Percentiles rank a stretch among this genome's conserved stretches.
phyloP scores from a whole-genome alignment of 2,113 vertebrate species.

The Procapra przewalskii region DNA sequence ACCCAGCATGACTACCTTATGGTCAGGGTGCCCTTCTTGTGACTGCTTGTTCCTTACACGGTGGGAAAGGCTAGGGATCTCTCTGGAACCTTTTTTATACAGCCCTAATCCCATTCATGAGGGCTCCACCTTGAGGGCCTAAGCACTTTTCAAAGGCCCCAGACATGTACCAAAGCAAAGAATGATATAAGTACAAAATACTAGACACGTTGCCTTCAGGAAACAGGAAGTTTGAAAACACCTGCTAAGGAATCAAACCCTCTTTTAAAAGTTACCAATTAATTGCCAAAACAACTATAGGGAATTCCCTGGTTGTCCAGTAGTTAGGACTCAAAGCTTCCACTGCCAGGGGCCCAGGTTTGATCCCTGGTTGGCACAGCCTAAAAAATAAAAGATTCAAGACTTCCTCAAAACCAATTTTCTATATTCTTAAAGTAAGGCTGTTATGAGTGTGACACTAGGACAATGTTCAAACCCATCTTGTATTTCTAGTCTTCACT shows the following conservation, averaged over 20 bases:
- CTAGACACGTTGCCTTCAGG: not conserved
- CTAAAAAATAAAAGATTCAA: not conserved
- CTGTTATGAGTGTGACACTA: conserved; percentile 15
- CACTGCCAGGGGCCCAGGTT: not conserved
- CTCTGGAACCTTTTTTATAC: not conserved
- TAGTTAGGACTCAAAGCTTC: not conserved
- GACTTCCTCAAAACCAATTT: conserved; percentile 48
- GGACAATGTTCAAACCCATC: conserved; percentile 27
- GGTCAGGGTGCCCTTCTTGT: not conserved
- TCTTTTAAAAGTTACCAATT: conserved; percentile 1
- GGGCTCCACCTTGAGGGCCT: not conserved
- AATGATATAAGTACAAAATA: conserved; percentile 27
- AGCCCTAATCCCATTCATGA: not conserved
- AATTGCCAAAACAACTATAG: conserved; percentile 23
- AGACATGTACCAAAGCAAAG: not conserved
- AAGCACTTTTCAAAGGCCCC: not conserved
- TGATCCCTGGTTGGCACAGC: not conserved
- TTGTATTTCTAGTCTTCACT: conserved; percentile 14
- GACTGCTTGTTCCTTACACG: not conserved
- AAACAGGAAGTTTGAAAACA: not conserved
- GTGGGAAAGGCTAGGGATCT: not conserved
- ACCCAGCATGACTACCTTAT: not conserved
- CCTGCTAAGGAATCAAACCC: not conserved
- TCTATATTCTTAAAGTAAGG: conserved; percentile 31
- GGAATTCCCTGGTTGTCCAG: not conserved